Evolutionary conservation across 2,888 invertebrate species (phyloP).

Genomic region (Encarsia formosa): DNA sequence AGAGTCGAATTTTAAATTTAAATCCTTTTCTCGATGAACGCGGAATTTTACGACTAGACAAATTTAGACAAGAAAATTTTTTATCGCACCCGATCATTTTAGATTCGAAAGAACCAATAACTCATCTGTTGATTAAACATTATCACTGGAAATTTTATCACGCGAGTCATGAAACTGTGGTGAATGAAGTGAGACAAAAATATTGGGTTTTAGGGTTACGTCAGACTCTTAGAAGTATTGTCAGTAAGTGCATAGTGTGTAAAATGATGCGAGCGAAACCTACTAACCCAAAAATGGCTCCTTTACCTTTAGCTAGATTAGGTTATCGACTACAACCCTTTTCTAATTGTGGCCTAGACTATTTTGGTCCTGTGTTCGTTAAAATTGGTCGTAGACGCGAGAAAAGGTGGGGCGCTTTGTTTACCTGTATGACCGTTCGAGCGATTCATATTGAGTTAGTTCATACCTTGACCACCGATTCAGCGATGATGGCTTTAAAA

Average conservation of each 20-base stretch:
- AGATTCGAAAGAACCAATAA: background rate
- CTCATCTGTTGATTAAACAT: background rate
- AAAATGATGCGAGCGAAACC: background rate
- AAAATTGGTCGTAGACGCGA: slow-evolving; percentile 1
- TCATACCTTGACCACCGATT: background rate
- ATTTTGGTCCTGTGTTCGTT: no score
- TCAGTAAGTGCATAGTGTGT: background rate
- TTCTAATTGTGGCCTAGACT: no score
- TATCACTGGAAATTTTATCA: background rate
- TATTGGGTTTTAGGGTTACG: background rate
- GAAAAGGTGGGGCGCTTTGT: no score
- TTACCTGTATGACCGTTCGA: background rate
- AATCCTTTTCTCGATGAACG: no score
- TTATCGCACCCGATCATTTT: slow-evolving; percentile 1
- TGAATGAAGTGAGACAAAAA: background rate
- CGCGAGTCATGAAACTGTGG: background rate
- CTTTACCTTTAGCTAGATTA: background rate
- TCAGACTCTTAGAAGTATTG: background rate
- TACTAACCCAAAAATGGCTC: slow-evolving; percentile 1
- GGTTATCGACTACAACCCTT: background rate
- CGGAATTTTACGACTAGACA: no score
- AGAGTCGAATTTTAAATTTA: no score
- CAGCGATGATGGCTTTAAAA: slow-evolving; percentile 2
- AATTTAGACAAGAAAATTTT: no score
- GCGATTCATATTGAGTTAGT: slow-evolving; percentile 4